Conservation (phyloP, 2,113 vertebrate species). For the Salvelinus alpinus region DNA sequence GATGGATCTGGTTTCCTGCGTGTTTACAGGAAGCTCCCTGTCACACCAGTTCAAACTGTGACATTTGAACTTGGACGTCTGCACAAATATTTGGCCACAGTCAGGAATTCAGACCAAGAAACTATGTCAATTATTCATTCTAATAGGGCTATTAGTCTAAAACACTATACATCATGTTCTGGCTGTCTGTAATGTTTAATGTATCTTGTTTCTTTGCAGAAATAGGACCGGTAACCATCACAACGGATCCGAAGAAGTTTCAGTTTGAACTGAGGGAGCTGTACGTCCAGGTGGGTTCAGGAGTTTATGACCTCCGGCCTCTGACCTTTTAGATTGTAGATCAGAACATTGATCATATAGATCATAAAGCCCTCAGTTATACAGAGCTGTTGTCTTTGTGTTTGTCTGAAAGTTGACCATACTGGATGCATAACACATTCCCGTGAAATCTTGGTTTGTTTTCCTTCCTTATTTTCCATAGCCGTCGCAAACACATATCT, state of each 20-base stretch:
- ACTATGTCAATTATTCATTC: conserved; percentile 39
- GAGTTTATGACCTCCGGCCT: neutral
- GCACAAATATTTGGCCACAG: conserved; percentile 52
- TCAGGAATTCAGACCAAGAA: conserved; percentile 39
- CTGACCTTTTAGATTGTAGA: neutral
- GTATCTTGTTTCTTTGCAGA: conserved; percentile 74
- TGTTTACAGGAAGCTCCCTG: conserved; percentile 33
- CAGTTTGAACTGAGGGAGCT: conserved; percentile 95
- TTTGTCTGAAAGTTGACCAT: no score
- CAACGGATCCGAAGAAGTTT: conserved; percentile 98
- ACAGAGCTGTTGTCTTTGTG: no score
- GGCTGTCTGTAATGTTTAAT: conserved; percentile 13
- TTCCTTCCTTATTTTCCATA: conserved; percentile 5
- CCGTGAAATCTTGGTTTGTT: conserved; percentile 12
- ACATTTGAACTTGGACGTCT: conserved; percentile 57
- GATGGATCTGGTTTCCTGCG: conserved; percentile 38
- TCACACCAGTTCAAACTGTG: conserved; percentile 40
- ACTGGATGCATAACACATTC: no score
- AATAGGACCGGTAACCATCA: conserved; percentile 97
- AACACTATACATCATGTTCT: conserved; percentile 32
- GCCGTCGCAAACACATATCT: conserved; percentile 34
- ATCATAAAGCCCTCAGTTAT: neutral
- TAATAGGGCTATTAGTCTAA: conserved; percentile 27
- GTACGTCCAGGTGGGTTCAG: conserved; percentile 91
- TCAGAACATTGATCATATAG: neutral